Base-by-base conservation (phyloP, 1,140 invertebrate genomes). In the Thalassaphorura encarpata region DNA sequence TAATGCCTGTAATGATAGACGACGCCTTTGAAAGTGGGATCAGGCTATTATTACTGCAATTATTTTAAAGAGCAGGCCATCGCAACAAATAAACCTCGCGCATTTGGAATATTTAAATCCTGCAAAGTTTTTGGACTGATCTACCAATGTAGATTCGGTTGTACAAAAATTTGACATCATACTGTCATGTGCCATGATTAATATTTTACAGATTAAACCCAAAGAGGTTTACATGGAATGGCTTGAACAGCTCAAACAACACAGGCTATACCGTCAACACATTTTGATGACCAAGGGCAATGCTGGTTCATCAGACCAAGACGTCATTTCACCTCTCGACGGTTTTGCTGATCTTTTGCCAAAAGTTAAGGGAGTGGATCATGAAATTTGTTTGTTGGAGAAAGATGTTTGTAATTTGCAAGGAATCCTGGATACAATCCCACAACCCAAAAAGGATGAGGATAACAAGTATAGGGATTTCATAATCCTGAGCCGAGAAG, bases 211-310 rank as follows among this genome's bases (percentile, higher is more conserved):
- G 71, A 83, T 83, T 5, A 85, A 87, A 72, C 81, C 80, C 6
- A 75, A 76, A 15, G 81, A 83, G 36, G 72, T 78, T 26, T 89
- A 87, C 71, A 72, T 78, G 21, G 78, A 83, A 46, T 89, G 86
- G 87, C 75, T 87, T 11, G 76, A 79, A 54, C 78, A 83, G 63
- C 70, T 90, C n/a, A 83, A 81, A 59, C 78, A 82, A 39, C 87
- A 89, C 69, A 74, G 87, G 16, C 73, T 89, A 18, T 87, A 85
- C 69, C 72, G 85, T 19, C 87, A 90, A 68, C 84, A 88, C 69
- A 76, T 87, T 52, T 67, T 83, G 6, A 82, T 79, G 3, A 83
- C 80, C 66, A 66, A 66, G 39, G 60, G 60, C 11, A 18, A 61
- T 15, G 52, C 54, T 13, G 54, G 54, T 3, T 59, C 59, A 16